Conservation (phyloP, 2,113 vertebrate genomes). For the Corythaeola cristata region DNA sequence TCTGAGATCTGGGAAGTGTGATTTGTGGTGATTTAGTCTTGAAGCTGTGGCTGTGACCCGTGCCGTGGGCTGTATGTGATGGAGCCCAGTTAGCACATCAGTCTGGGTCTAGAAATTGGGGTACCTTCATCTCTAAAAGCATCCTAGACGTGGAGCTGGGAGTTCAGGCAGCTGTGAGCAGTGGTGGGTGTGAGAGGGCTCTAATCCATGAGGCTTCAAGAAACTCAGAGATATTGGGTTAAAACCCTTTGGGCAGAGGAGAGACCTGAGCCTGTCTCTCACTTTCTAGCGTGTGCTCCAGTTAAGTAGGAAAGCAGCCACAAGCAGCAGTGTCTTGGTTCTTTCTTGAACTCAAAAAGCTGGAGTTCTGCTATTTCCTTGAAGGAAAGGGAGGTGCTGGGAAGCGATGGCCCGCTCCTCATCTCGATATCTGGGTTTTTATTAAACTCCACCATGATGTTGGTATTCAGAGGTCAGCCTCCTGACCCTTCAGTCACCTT, state of each 20-base stretch:
- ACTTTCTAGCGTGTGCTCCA: rapidly evolving
- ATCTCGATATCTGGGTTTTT: background rate
- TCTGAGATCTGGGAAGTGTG: background rate
- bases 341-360: background rate
- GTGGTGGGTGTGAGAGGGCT: background rate
- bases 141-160: rapidly evolving
- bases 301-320: background rate
- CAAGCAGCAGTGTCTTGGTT: background rate
- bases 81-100: rapidly evolving
- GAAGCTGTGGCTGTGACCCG: background rate
- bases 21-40: background rate
- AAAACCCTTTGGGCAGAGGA: background rate
- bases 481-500: background rate
- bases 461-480: background rate
- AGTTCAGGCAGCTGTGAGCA: background rate
- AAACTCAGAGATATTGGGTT: background rate
- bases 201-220: rapidly evolving
- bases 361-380: background rate
- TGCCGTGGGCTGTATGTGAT: background rate
- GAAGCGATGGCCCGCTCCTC: background rate
- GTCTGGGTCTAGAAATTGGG: background rate
- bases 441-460: background rate
- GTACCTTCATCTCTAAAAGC: background rate
- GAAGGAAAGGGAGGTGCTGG: background rate
- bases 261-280: background rate